phyloP scores from a whole-genome alignment of 1,140 invertebrate genomes.

The Agrilus planipennis region DNA sequence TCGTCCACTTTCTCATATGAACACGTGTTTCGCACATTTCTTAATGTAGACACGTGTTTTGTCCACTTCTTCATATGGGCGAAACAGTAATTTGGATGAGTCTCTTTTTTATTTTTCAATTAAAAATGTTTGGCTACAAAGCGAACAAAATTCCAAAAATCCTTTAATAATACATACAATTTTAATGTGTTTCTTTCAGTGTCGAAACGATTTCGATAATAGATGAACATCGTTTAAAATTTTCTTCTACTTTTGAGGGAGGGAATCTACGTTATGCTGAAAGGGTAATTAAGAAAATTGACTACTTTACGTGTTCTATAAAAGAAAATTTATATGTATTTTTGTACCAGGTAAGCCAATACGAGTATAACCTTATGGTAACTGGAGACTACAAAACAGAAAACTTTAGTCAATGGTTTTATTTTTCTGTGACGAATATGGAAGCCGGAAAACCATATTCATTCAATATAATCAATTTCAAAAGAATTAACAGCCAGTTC shows the following conservation, averaged over 20 bases:
- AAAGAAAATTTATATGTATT: conserved; percentile 9
- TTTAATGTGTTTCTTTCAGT: too few species aligned
- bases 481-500: conserved; percentile 81
- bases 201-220: too few species aligned
- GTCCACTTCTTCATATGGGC: too few species aligned
- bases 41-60: too few species aligned
- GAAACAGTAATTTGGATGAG: conserved; percentile 9
- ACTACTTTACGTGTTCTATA: conserved; percentile 1
- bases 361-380: conserved; percentile 78
- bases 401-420: conserved; percentile 84
- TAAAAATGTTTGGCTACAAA: too few species aligned
- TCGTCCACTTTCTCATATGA: too few species aligned
- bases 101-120: too few species aligned
- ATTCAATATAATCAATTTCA: conserved; percentile 87
- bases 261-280: conserved; percentile 82
- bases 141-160: too few species aligned
- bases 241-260: conserved; percentile 84
- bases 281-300: too few species aligned
- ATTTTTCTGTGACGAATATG: conserved; percentile 83
- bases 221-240: conserved; percentile 44
- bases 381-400: conserved; percentile 76
- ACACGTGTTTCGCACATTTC: too few species aligned
- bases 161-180: too few species aligned
- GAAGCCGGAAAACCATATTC: conserved; percentile 55
- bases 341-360: conserved; percentile 50